Base-by-base conservation (phyloP, 2,113 vertebrate species). In the Hemichromis elongatus region DNA sequence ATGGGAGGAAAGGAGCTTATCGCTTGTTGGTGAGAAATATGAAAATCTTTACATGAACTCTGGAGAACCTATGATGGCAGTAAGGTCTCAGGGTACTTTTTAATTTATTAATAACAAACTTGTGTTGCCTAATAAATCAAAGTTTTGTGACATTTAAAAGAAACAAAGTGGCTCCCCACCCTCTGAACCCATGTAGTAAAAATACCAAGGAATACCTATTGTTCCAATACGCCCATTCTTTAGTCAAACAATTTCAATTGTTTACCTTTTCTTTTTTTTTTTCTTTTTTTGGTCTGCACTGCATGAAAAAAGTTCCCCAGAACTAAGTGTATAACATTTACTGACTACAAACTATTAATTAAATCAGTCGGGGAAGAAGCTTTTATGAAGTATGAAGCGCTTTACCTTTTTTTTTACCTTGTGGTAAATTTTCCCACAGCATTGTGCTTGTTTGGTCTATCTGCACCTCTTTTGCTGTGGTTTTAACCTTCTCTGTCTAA, bases 241-340 rank as follows among this genome's bases (percentile, higher is more conserved):
- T 56, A 80, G 55, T 45, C 83, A 88, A 89, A 95, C 93, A 94
- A 95, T 95, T 92, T 93, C 80, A 89, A 94, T 94, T 94, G 94
- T 95, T 87, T 50, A 14, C 2, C 13, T 6, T 28, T 70, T 37
- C 13, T 45, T 84, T n/a, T n/a, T n/a, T 83, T 79, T 73, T 84
- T 73, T 70, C 81, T 84, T 86, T 77, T 84, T 86, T 56, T 19
- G 7, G 54, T 75, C 85, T 52, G 45, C 68, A 55, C 63, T 80
- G 52, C 57, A 28, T 77, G 59, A 81, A 83, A 77, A 83, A 88
- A 86, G 81, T 85, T 90, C 61, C 84, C 26, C 18, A 4, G n/a
- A 33, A 59, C 45, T 26, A 83, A 70, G 80, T 35, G 10, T 45
- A 56, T 28, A 33, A 18, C n/a, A 5, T 18, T 50, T 2, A 53